Base-by-base conservation (phyloP, 1,140 invertebrate genomes). In the Platyscapa corneri region DNA sequence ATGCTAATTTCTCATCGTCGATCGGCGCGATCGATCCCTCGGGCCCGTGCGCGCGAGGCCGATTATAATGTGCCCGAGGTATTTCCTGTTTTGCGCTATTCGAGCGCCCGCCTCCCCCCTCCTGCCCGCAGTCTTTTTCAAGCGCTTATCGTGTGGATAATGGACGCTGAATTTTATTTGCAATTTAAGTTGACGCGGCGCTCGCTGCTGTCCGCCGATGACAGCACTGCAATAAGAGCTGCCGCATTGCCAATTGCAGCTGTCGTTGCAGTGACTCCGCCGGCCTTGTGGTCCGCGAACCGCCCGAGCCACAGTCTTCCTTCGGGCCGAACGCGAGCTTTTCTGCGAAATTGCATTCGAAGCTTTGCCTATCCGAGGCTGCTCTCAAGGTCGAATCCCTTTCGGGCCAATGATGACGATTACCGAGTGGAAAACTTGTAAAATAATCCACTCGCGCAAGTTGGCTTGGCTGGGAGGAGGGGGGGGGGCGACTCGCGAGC, bases 1-100 rank as follows among this genome's bases (percentile, higher is more conserved):
- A 85, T 85, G 77, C 84, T 85, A 85, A 85, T 85, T 85, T 81
- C 67, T 75, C 84, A 65, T 85, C 76, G 76, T 42, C 83, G 75
- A 56, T 78, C 42, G 53, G 14, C 0, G 46, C 67, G 30, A 78
- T 78, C 64, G 75, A 82, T 60, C 67, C 64, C 32, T 20, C 27
- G 0, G 8, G 42, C 42, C 34, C 37, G 42, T 27, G 56, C 23
- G 37, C 75, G 72, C 53, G 60, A 18, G 18, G 16, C 49, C 67
- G 82, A 85, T 80, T 85, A 74, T 74, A 80, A 81, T 75, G 37
- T 76, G 78, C 78, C 79, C 70, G 84, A 85, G 84, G 70, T 82
- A 67, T 85, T 82, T 82, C 79, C 83, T 75, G 83, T 56, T 80
- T 80, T 64, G 32, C 79, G 78, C 84, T 32, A 39, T 70, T 70